A percentile compares a stretch with the other conserved stretches of the same genome.
Conservation (phyloP, 2,113 vertebrate species). For the Carlito syrichta region DNA sequence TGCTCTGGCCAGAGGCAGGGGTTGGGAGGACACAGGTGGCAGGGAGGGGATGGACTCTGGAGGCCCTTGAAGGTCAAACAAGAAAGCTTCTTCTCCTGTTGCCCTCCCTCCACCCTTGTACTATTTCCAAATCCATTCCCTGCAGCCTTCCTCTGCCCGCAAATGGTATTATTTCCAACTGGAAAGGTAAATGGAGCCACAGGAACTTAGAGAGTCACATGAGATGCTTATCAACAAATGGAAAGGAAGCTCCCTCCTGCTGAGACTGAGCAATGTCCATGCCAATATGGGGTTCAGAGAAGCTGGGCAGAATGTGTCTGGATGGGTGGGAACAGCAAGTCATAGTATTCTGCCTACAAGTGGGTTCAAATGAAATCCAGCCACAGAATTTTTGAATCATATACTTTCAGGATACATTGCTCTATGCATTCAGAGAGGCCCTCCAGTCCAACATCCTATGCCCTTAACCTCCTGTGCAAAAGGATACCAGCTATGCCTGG, state of each 20-base stretch:
- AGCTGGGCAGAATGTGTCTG: background rate
- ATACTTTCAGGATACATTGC: background rate
- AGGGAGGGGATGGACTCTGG: background rate
- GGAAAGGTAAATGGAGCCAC: conserved; percentile 13
- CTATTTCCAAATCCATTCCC: background rate
- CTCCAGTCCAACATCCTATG: background rate
- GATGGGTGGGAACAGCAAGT: background rate
- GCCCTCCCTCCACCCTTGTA: background rate
- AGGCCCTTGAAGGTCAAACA: background rate
- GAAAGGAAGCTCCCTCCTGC: background rate
- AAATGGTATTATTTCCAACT: background rate
- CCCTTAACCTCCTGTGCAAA: background rate
- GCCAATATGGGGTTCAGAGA: background rate
- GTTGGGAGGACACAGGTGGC: fast-evolving
- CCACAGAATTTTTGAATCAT: background rate
- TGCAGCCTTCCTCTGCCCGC: background rate
- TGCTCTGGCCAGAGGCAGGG: background rate
- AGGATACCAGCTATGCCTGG: background rate
- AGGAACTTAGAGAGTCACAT: background rate
- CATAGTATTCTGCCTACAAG: background rate
- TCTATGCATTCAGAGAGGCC: background rate
- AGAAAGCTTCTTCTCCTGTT: background rate
- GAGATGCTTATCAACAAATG: background rate
- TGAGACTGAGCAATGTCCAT: background rate
- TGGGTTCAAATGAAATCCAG: background rate